These are phyloP conservation scores for Drosophila truncata DNA, from an alignment of 1,140 invertebrate genomes.

Conservation along the genomic window DNA sequence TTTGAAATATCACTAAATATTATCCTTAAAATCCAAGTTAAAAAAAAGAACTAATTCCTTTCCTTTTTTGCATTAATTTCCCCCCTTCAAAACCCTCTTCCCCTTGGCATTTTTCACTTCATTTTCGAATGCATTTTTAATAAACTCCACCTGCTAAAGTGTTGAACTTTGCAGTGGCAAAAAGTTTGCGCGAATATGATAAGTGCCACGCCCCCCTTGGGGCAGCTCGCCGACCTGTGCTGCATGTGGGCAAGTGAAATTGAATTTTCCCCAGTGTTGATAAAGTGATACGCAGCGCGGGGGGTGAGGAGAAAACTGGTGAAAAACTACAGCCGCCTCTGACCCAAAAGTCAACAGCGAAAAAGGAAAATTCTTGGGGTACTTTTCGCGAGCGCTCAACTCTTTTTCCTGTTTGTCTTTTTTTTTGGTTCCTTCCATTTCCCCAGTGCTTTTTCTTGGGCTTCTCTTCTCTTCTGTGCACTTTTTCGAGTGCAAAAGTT, in stretches of 20 bases:
- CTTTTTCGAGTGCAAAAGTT: constrained; percentile 54
- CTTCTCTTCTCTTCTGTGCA: constrained; percentile 37
- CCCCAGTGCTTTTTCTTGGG: constrained; percentile 28
- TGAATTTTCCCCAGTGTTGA: constrained; percentile 77
- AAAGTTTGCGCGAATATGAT: constrained; percentile 72
- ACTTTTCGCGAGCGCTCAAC: constrained; percentile 15
- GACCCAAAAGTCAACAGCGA: constrained; percentile 56
- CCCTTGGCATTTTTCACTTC: constrained; percentile 18
- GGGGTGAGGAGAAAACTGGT: neutral
- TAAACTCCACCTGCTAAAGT: constrained; percentile 51
- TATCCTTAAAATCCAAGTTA: no score
- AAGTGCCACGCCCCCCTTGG: constrained; percentile 57
- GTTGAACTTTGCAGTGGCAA: constrained; percentile 47
- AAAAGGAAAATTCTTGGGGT: constrained; percentile 51
- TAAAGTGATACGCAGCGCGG: constrained; percentile 64
- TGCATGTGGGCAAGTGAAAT: constrained; percentile 74
- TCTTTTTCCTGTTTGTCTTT: constrained; percentile 9
- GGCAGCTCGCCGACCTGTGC: constrained; percentile 13
- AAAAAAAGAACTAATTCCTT: neutral
- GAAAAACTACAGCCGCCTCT: constrained; percentile 27
- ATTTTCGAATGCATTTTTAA: constrained; percentile 60
- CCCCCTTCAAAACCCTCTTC: neutral
- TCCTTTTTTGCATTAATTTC: neutral
- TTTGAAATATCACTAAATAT: no score
- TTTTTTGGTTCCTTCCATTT: constrained; percentile 7